These are phyloP conservation scores for Orthosia gracilis DNA, from an alignment of 2,888 invertebrate species.

Conservation along the genomic window DNA sequence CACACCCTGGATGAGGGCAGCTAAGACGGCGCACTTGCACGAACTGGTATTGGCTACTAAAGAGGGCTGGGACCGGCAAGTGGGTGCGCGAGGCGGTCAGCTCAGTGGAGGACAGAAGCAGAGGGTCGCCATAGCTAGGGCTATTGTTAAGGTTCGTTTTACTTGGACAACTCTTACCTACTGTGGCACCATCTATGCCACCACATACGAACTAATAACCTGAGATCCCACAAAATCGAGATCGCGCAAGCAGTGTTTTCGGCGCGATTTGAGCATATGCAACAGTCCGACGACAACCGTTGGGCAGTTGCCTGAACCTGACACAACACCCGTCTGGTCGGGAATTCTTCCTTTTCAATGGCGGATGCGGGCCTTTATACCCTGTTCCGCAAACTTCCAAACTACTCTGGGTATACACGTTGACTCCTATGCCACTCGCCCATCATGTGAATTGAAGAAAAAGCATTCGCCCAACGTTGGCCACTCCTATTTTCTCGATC, in stretches of 20 bases:
- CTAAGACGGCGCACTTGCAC: slow-evolving; percentile 96
- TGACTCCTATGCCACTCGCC: too few relatives aligned
- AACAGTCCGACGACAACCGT: too few relatives aligned
- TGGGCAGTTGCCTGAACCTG: too few relatives aligned
- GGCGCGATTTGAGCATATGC: too few relatives aligned
- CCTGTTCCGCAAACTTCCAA: too few relatives aligned
- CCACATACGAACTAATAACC: too few relatives aligned
- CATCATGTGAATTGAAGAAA: not conserved
- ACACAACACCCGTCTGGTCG: too few relatives aligned
- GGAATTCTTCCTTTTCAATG: too few relatives aligned
- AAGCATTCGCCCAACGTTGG: not conserved
- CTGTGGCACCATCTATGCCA: not conserved
- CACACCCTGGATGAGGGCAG: slow-evolving; percentile 91
- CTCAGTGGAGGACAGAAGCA: slow-evolving; percentile 98
- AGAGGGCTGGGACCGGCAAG: slow-evolving; percentile 95
- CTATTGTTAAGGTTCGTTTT: slow-evolving; percentile 94
- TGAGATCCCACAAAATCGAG: too few relatives aligned
- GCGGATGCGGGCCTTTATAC: too few relatives aligned
- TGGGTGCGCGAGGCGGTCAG: slow-evolving; percentile 97
- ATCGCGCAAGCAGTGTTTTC: too few relatives aligned
- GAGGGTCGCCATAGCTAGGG: slow-evolving; percentile 97
- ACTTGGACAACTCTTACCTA: not conserved
- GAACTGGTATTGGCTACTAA: slow-evolving; percentile 94
- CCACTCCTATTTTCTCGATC: not conserved
- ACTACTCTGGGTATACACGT: too few relatives aligned